Percentiles rank a stretch among this genome's conserved stretches.
phyloP scores from a whole-genome alignment of 2,888 invertebrate genomes.

The Cerceris rybyensis region DNA sequence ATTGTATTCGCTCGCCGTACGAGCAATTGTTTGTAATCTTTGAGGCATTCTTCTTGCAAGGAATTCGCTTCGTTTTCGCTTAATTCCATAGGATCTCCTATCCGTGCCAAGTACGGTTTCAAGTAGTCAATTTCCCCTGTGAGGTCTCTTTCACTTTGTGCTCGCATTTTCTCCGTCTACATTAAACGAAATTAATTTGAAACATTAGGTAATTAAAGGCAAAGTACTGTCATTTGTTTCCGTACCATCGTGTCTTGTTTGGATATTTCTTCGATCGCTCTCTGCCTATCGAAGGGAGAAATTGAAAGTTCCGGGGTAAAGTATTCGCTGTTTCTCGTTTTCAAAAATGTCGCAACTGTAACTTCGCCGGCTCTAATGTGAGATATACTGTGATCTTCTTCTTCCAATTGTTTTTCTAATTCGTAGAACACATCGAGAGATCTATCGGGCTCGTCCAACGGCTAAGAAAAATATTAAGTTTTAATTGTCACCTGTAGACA shows the following conservation, averaged over 20 bases:
- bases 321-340: slow-evolving; percentile 82
- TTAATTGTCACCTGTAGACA: neutral
- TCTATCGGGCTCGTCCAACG: slow-evolving; percentile 84
- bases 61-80: slow-evolving; percentile 81
- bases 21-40: slow-evolving; percentile 86
- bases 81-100: slow-evolving; percentile 83
- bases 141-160: slow-evolving; percentile 85
- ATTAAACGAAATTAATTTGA: slow-evolving; percentile 35
- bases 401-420: slow-evolving; percentile 85
- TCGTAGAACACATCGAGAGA: slow-evolving; percentile 86
- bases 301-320: slow-evolving; percentile 82
- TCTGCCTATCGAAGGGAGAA: slow-evolving; percentile 84
- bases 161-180: slow-evolving; percentile 16
- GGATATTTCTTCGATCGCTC: slow-evolving; percentile 77
- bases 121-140: slow-evolving; percentile 86
- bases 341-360: slow-evolving; percentile 82
- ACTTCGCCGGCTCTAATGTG: slow-evolving; percentile 83
- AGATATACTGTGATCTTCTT: slow-evolving; percentile 85
- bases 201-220: slow-evolving; percentile 83
- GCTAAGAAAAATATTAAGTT: slow-evolving; percentile 85
- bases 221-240: neutral
- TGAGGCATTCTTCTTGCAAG: slow-evolving; percentile 85
- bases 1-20: slow-evolving; percentile 86
- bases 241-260: slow-evolving; percentile 58
- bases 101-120: slow-evolving; percentile 85